These are phyloP conservation scores for Tauraco erythrolophus DNA, from an alignment of 2,113 vertebrate genomes.

Conservation along the genomic window DNA sequence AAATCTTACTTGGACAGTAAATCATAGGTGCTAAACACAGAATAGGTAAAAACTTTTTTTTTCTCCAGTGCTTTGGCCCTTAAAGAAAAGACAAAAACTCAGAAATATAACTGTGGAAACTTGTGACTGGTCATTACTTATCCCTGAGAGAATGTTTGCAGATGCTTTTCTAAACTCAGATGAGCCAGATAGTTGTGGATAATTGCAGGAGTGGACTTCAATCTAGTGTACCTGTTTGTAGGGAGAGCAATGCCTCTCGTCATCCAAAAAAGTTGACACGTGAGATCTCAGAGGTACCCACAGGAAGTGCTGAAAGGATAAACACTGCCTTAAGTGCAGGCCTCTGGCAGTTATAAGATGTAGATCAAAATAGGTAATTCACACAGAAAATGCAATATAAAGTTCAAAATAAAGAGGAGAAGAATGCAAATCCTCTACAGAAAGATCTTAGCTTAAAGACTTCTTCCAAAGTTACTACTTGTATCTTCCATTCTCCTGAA, in stretches of 20 bases:
- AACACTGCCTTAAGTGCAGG: not conserved
- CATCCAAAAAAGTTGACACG: not conserved
- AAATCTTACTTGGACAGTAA: not conserved
- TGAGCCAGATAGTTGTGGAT: not conserved
- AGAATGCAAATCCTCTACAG: not conserved
- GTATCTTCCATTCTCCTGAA: not conserved
- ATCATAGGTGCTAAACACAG: not conserved
- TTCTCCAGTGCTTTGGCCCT: not conserved
- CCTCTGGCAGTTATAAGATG: not conserved
- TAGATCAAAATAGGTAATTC: not conserved
- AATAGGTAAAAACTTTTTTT: not conserved
- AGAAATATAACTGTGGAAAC: not conserved
- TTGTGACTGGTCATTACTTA: not conserved
- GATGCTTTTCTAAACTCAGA: not conserved
- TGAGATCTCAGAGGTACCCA: not conserved
- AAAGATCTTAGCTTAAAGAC: not conserved
- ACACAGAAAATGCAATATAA: not conserved
- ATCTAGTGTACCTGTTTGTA: not conserved
- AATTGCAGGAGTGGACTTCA: not conserved
- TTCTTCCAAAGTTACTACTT: not conserved
- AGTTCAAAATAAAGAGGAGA: not conserved
- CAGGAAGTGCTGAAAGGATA: not conserved
- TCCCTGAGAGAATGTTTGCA: not conserved
- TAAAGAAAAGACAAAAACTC: not conserved
- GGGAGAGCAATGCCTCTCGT: not conserved